A percentile compares a stretch with the other conserved stretches of the same genome.
Conservation (phyloP, 2,113 vertebrate species). For the mouse (Mus musculus) region GRCm39 chr3:68162001-68162500, state of each 20-base stretch:
- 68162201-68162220: neutral
- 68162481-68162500: neutral
- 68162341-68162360: neutral
- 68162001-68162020: neutral
- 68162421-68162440: neutral
- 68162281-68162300: neutral
- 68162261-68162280: neutral
- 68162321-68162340: neutral
- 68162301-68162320: neutral
- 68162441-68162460: neutral
- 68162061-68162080: neutral
- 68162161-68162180: neutral
- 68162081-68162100: slow-evolving; percentile 2
- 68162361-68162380: neutral
- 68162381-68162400: neutral
- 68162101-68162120: neutral
- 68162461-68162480: neutral
- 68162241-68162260: neutral
- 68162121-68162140: neutral
- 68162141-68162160: neutral
- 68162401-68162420: neutral
- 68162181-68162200: neutral
- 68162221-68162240: neutral
- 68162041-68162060: neutral
- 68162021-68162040: neutral